phyloP scores from a whole-genome alignment of 1,140 invertebrate genomes.

The Potamilus streckersoni region DNA sequence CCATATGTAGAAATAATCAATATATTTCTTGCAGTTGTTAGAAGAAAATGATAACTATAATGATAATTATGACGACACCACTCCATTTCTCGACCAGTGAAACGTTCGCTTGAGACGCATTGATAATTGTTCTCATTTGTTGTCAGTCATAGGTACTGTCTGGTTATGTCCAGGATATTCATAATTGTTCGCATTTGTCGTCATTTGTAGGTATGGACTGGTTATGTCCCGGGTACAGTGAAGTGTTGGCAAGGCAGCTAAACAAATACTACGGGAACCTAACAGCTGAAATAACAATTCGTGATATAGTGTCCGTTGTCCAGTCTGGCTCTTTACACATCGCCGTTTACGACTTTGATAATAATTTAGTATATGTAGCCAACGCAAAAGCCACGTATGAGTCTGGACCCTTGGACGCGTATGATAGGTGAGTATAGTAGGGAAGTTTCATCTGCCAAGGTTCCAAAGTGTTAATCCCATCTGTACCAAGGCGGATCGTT shows the following conservation, averaged over 20 bases:
- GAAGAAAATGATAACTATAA: too few relatives aligned
- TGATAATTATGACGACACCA: too few relatives aligned
- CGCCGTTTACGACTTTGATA: slow-evolving; percentile 52
- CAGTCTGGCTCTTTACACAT: slow-evolving; percentile 52
- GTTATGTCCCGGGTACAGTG: slow-evolving; percentile 44
- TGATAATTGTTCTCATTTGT: too few relatives aligned
- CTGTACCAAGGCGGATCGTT: background rate
- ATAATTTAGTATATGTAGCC: slow-evolving; percentile 43
- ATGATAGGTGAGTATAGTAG: slow-evolving; percentile 37
- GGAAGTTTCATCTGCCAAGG: background rate
- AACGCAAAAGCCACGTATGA: slow-evolving; percentile 48
- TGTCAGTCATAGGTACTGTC: too few relatives aligned
- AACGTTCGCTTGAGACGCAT: too few relatives aligned
- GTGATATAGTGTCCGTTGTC: slow-evolving; percentile 48
- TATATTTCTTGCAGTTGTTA: too few relatives aligned
- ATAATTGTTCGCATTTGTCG: too few relatives aligned
- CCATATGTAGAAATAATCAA: too few relatives aligned
- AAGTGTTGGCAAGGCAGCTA: slow-evolving; percentile 48
- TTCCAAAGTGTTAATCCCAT: too few relatives aligned
- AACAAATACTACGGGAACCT: slow-evolving; percentile 45
- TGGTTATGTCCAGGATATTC: too few relatives aligned
- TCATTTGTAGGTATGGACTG: slow-evolving; percentile 46
- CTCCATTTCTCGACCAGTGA: too few relatives aligned
- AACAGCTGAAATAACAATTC: slow-evolving; percentile 42
- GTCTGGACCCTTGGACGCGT: slow-evolving; percentile 46